A percentile compares a stretch with the other conserved stretches of the same genome.
These are phyloP conservation scores for Antigone vipio DNA, from an alignment of 2,113 vertebrate genomes.

Conservation along the genomic window DNA sequence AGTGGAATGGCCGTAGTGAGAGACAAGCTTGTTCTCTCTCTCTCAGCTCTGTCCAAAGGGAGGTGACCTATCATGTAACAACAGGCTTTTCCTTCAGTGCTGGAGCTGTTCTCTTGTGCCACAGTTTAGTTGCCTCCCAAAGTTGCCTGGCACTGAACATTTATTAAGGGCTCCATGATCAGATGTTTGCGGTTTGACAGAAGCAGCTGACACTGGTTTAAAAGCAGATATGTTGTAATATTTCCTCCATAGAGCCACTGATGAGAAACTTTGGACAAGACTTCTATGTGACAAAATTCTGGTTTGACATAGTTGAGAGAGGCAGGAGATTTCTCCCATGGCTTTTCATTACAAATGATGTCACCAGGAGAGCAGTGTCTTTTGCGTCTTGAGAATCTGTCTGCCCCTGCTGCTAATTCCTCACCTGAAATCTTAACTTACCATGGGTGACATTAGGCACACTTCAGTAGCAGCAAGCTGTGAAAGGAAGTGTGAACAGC, in stretches of 20 bases:
- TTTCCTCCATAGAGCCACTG: neutral
- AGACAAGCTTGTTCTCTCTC: neutral
- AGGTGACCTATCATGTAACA: neutral
- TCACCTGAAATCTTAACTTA: neutral
- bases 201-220: neutral
- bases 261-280: neutral
- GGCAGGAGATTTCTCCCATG: neutral
- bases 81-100: neutral
- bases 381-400: neutral
- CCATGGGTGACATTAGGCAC: neutral
- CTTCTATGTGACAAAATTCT: conserved; percentile 10
- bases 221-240: neutral
- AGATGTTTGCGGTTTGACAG: neutral
- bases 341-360: neutral
- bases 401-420: neutral
- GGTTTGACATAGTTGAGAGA: neutral
- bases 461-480: neutral
- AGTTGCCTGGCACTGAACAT: neutral
- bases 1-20: neutral
- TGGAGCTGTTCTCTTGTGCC: neutral
- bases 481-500: neutral
- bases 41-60: neutral
- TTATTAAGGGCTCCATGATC: neutral
- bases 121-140: neutral
- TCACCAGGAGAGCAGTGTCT: neutral